These are phyloP conservation scores for Eudemis profundana DNA, from an alignment of 2,888 invertebrate genomes.

Conservation along the genomic window DNA sequence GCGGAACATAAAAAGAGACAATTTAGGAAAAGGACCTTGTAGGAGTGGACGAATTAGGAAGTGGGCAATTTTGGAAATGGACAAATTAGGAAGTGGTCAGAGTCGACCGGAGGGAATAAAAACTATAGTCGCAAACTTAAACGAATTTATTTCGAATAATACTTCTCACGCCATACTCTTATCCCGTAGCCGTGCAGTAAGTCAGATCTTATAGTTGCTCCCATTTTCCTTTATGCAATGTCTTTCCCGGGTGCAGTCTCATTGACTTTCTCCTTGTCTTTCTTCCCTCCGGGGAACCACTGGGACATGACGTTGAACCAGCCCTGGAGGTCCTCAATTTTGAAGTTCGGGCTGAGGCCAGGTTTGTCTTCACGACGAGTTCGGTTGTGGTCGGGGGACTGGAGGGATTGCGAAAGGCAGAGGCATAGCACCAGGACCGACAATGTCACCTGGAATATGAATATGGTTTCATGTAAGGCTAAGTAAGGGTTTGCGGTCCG, in stretches of 20 bases:
- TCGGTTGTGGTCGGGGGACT: constrained; percentile 38
- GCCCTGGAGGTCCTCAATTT: constrained; percentile 24
- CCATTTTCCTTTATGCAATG: constrained; percentile 8
- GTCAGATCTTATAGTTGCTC: neutral
- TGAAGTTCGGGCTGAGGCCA: neutral
- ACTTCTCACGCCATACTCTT: neutral
- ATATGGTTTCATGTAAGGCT: neutral
- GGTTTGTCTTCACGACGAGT: constrained; percentile 24
- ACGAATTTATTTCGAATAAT: constrained; percentile 3
- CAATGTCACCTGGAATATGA: constrained; percentile 31
- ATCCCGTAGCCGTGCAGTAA: neutral
- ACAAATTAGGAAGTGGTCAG: no score
- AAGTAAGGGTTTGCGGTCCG: no score
- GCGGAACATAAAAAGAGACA: no score
- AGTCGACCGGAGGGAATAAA: neutral
- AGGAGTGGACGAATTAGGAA: no score
- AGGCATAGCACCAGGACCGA: constrained; percentile 31
- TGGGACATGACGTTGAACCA: constrained; percentile 18
- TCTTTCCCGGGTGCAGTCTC: neutral
- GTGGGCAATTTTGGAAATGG: no score
- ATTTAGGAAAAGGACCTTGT: no score
- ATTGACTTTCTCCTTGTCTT: constrained; percentile 2
- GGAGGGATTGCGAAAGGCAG: constrained; percentile 13
- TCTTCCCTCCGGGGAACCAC: constrained; percentile 12
- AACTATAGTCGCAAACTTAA: neutral